Evolutionary conservation across 2,113 vertebrate species (phyloP).

Genomic region (Podilymbus podiceps): DNA sequence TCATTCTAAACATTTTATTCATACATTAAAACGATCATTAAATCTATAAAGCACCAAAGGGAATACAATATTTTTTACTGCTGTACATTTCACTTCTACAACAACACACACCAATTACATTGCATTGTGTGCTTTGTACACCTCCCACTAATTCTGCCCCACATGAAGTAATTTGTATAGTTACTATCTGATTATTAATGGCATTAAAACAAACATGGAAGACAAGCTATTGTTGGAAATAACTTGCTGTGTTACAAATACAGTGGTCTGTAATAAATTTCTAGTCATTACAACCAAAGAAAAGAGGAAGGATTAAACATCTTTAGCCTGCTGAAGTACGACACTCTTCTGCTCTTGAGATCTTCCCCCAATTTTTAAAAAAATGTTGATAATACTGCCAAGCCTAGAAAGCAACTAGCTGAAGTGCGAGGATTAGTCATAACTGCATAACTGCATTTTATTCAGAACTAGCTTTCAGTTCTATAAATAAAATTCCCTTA

Average conservation of each 20-base stretch:
- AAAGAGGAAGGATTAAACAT: background rate
- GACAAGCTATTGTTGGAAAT: background rate
- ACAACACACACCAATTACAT: background rate
- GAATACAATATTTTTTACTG: background rate
- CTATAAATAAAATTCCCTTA: background rate
- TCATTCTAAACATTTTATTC: background rate
- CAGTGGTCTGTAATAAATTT: background rate
- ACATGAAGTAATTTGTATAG: background rate
- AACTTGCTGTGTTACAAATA: background rate
- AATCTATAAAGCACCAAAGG: background rate
- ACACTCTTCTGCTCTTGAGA: background rate
- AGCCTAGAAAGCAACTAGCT: slow-evolving; percentile 1
- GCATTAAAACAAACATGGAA: background rate
- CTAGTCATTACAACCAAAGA: background rate
- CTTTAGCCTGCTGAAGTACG: background rate
- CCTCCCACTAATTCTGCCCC: background rate
- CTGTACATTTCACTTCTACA: background rate
- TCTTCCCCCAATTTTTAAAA: background rate
- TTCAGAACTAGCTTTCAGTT: slow-evolving; percentile 14
- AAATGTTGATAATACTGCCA: background rate
- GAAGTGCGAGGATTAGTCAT: slow-evolving; percentile 3
- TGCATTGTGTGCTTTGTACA: background rate
- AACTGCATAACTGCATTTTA: background rate
- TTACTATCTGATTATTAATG: background rate
- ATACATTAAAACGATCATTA: background rate